phyloP scores from a whole-genome alignment of 1,140 invertebrate species.

The Pseudomyrmex flavicornis region DNA sequence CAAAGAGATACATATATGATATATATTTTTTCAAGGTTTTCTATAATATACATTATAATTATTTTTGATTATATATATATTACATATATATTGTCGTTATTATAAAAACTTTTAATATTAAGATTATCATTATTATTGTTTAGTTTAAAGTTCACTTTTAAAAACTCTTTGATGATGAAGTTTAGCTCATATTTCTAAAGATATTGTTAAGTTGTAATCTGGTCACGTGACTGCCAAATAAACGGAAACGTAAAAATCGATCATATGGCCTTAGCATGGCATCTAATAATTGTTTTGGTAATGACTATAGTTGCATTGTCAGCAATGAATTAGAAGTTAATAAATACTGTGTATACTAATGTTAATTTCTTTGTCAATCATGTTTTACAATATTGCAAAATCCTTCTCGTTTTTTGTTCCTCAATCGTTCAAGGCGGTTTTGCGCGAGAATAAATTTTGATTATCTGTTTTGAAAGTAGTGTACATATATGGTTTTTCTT shows the following conservation, averaged over 20 bases:
- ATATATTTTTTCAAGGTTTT: slow-evolving; percentile 77
- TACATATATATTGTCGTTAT: slow-evolving; percentile 47
- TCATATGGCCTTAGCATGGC: slow-evolving; percentile 66
- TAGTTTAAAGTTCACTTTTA: slow-evolving; percentile 77
- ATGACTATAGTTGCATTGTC: slow-evolving; percentile 79
- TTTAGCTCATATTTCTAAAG: slow-evolving; percentile 77
- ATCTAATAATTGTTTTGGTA: slow-evolving; percentile 74
- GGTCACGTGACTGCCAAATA: slow-evolving; percentile 74
- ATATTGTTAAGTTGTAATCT: slow-evolving; percentile 77
- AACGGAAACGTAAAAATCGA: slow-evolving; percentile 42
- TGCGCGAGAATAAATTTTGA: background rate
- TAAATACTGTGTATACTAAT: slow-evolving; percentile 80
- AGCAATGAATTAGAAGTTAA: slow-evolving; percentile 75
- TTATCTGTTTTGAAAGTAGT: too few relatives aligned
- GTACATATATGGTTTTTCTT: too few relatives aligned
- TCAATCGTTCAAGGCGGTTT: slow-evolving; percentile 10
- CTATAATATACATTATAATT: slow-evolving; percentile 61
- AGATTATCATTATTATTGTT: slow-evolving; percentile 72
- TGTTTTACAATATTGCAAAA: slow-evolving; percentile 73
- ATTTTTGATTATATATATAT: slow-evolving; percentile 63
- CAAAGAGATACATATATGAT: slow-evolving; percentile 60
- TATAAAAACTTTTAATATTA: slow-evolving; percentile 49
- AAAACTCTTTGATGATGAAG: slow-evolving; percentile 76
- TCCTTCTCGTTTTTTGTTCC: slow-evolving; percentile 38
- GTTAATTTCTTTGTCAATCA: slow-evolving; percentile 75